Percentiles rank a stretch among this genome's conserved stretches.
Evolutionary conservation across 1,140 invertebrate genomes (phyloP).

Genomic region (Lepidostoma basale): DNA sequence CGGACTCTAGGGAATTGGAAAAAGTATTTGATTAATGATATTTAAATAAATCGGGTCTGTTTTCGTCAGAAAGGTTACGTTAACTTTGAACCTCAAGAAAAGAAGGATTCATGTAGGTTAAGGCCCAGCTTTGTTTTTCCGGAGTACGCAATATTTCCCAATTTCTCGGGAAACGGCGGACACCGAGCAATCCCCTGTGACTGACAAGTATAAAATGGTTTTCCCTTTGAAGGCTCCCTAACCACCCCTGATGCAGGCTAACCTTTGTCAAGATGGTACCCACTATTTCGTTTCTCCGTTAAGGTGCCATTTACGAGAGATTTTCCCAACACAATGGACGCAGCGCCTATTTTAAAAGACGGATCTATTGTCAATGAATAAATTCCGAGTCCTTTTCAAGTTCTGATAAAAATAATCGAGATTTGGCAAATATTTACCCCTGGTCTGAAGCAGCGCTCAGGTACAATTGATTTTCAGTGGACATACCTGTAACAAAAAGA

Average conservation of each 20-base stretch:
- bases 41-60: no score
- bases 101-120: not conserved
- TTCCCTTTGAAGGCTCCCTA: slow-evolving; percentile 14
- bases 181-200: slow-evolving; percentile 30
- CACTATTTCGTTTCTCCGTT: slow-evolving; percentile 7
- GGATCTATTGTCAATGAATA: not conserved
- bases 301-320: not conserved
- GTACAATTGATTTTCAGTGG: not conserved
- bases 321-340: not conserved
- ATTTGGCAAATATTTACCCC: not conserved
- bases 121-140: not conserved
- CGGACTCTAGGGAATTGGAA: no score
- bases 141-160: slow-evolving; percentile 10
- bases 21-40: no score
- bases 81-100: no score
- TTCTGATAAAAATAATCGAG: not conserved
- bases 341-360: not conserved
- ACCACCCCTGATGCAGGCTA: slow-evolving; percentile 4
- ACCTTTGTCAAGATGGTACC: slow-evolving; percentile 19
- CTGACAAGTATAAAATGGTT: slow-evolving; percentile 43
- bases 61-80: no score
- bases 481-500: not conserved
- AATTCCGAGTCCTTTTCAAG: no score
- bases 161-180: slow-evolving; percentile 14
- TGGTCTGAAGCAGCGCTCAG: not conserved